These are phyloP conservation scores for Rissa tridactyla DNA, from an alignment of 2,113 vertebrate species.

Conservation along the genomic window DNA sequence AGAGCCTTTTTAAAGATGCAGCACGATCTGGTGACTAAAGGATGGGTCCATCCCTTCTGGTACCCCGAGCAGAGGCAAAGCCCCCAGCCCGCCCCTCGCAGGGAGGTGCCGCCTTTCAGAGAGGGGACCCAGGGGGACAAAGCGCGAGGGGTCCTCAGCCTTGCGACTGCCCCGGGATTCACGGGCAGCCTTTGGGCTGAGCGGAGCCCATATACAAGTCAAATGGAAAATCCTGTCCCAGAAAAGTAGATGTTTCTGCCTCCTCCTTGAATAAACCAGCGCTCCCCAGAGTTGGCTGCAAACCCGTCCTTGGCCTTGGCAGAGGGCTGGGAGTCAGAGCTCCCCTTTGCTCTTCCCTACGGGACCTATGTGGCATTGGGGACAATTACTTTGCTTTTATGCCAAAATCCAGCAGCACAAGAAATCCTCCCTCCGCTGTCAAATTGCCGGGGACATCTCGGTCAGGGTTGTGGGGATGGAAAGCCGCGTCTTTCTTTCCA, in stretches of 20 bases:
- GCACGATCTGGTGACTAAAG: background rate
- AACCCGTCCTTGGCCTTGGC: background rate
- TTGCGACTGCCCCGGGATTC: background rate
- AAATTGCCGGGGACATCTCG: background rate
- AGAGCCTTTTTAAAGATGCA: background rate
- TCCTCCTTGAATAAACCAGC: background rate
- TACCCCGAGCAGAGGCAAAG: background rate
- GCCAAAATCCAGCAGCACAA: background rate
- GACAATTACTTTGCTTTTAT: background rate
- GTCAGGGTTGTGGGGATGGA: background rate
- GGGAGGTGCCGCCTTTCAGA: background rate
- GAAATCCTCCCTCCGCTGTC: background rate
- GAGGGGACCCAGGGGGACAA: background rate
- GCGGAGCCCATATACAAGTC: background rate
- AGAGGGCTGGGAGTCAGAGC: background rate
- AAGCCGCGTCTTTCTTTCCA: background rate
- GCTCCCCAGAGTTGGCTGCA: background rate
- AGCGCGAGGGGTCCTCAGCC: rapidly evolving
- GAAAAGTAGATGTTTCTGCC: background rate
- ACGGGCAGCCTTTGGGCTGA: background rate
- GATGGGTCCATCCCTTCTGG: background rate
- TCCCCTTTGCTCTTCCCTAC: background rate
- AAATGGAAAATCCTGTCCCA: background rate
- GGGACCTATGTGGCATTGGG: background rate
- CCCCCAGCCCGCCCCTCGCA: background rate